Base-by-base conservation (phyloP, 2,797 vertebrate species). In the Discoglossus pictus region DNA sequence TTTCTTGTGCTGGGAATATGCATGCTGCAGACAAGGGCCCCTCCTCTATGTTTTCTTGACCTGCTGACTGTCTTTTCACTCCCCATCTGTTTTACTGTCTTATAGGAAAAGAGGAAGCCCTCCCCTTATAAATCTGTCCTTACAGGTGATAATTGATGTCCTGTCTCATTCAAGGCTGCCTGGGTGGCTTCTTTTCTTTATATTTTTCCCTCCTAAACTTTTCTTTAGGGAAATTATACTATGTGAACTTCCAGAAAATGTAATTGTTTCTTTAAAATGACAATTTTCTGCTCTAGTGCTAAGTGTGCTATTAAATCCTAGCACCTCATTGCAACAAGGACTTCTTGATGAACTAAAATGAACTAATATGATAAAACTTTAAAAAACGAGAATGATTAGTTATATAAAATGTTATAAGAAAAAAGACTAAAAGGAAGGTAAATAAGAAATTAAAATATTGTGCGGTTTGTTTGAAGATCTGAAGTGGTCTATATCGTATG, bases 61-160 rank as follows among this genome's bases (percentile, higher is more conserved):
- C 86, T 80, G 70, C 75, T 82, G 82, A 75, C 80, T 85, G 75
- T 83, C 89, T 84, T 84, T 90, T 88, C 86, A 83, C 83, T 88
- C 83, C 84, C 84, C 86, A 89, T 87, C 87, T 90, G 88, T 87
- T 89, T 87, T 83, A 69, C 75, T 76, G 75, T 74, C 86, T 84
- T 85, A 82, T 84, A 86, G 85, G 81, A 86, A 79, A 74, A 73
- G 80, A 81, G 79, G 74, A 79, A 76, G 77, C 78, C 78, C 76
- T 80, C 79, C 81, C 82, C 80, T 80, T 82, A 84, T 89, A 85
- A 90, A 89, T 90, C 89, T 90, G 79, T 87, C 87, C 82, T 79
- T 72, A 51, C 80, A 74, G 64, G 76, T 86, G 86, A 88, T 86
- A 81, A 85, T 85, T 84, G 75, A 77, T 77, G 63, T 58, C 60